These are phyloP conservation scores for Bos javanicus DNA, from an alignment of 2,113 vertebrate genomes.

Conservation along the genomic window DNA sequence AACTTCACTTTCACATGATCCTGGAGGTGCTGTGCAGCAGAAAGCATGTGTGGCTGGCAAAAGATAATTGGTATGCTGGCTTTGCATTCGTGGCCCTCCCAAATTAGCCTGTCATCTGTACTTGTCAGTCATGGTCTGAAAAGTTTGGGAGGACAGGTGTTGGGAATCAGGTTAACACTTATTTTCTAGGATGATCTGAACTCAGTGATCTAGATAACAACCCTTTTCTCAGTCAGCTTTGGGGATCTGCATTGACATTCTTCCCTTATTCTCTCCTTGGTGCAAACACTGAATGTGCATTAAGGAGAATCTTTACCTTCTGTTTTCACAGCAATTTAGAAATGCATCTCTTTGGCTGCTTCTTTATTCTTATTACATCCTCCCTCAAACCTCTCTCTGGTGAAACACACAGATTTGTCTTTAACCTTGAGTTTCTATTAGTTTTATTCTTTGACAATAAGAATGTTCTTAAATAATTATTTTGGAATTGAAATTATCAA, in stretches of 20 bases:
- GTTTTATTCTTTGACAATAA: constrained; percentile 47
- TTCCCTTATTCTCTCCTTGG: neutral
- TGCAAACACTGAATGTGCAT: neutral
- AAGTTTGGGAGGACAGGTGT: neutral
- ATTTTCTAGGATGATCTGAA: neutral
- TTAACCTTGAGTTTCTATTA: constrained; percentile 26
- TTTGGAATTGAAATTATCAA: constrained; percentile 52
- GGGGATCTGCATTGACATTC: neutral
- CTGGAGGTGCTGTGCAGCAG: neutral
- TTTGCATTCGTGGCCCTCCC: neutral
- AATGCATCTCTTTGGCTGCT: neutral
- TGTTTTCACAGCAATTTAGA: constrained; percentile 27
- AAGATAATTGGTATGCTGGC: neutral
- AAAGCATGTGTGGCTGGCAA: neutral
- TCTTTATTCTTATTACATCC: neutral
- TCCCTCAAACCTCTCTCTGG: neutral
- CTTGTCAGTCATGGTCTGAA: neutral
- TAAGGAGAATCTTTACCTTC: neutral
- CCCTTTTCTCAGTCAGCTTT: neutral
- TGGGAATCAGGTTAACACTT: neutral
- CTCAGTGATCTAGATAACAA: neutral
- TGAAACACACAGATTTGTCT: constrained; percentile 24
- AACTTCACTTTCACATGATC: too few species aligned
- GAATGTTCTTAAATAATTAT: constrained; percentile 47
- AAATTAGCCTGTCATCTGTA: neutral